Conservation (phyloP, 2,797 vertebrate species). For the Steatocranus sp. region DNA sequence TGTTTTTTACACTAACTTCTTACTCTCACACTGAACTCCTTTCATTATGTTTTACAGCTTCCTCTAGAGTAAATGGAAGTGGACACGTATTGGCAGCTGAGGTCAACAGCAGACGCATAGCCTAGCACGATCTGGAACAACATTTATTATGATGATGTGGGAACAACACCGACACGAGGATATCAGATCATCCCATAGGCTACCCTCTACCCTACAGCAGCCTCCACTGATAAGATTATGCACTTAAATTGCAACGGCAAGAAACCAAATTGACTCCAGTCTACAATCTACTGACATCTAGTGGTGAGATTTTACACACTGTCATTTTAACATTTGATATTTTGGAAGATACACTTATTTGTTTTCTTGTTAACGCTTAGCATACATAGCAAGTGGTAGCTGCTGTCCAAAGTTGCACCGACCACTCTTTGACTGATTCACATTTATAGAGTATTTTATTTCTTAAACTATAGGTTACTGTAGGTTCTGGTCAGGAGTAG, state of each 20-base stretch:
- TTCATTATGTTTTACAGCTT: neutral
- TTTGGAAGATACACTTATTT: neutral
- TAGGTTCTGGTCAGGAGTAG: neutral
- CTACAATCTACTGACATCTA: neutral
- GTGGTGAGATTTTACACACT: neutral
- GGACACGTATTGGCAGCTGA: fast-evolving
- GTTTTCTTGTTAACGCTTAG: neutral
- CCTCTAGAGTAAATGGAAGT: neutral
- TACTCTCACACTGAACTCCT: neutral
- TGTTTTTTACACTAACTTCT: neutral
- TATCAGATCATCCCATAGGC: neutral
- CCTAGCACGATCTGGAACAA: neutral
- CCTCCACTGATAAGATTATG: neutral
- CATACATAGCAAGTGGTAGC: neutral
- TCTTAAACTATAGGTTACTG: neutral
- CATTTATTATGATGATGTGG: neutral
- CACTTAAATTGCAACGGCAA: neutral
- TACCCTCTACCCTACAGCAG: neutral
- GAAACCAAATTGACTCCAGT: neutral
- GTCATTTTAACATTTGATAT: neutral
- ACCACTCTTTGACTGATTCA: neutral
- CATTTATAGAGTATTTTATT: neutral
- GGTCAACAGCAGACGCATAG: neutral
- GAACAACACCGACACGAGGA: neutral
- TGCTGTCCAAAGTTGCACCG: neutral